Base-by-base conservation (phyloP, 2,113 vertebrate species). In the Patagioenas fasciata region DNA sequence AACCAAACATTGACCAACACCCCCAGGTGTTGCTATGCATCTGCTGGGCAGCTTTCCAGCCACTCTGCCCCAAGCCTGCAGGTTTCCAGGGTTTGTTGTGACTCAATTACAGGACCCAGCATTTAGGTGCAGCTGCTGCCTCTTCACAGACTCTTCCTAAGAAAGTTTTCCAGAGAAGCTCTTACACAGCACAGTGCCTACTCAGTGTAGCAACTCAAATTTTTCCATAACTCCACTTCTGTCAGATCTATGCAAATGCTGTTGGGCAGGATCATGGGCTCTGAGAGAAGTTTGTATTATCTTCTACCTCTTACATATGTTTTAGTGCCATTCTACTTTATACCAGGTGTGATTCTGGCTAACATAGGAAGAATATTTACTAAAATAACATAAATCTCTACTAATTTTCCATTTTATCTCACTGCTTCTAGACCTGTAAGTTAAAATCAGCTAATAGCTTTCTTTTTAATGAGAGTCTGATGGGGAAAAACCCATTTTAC, bases 1-100 rank as follows among this genome's bases (percentile, higher is more conserved):
- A 48, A 5, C 15, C 0, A 1, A 8, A 15, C 53, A 26, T 53
- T 0, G 1, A 53, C 9, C 14, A 73, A 2, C 6, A 51, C 1
- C 8, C 18, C 11, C 36, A 24, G 17, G 9, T 47, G 44, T 47
- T 19, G 44, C 44, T 47, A 47, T 17, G 44, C 18, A 47, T 54
- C 28, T 0, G 0, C 13, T 1, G 0, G 7, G 3, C 28, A 62
- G 6, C 11, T 77, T 48, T 50, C 40, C 40, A 83, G 25, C 5
- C 20, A 13, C 20, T 56, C 19, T 9, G 28, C n/a, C 20, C 25
- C 7, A 31, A 23, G 36, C 5, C 2, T 31, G 2, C 26, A 56
- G 29, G 1, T 0, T 9, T 79, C 2, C 32, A 5, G 24, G 29
- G 15, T 5, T 34, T 54, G 13, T 19, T 62, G 18, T 38, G 40